Base-by-base conservation (phyloP, 1,140 invertebrate genomes). In the Macrostomum lignano region DNA sequence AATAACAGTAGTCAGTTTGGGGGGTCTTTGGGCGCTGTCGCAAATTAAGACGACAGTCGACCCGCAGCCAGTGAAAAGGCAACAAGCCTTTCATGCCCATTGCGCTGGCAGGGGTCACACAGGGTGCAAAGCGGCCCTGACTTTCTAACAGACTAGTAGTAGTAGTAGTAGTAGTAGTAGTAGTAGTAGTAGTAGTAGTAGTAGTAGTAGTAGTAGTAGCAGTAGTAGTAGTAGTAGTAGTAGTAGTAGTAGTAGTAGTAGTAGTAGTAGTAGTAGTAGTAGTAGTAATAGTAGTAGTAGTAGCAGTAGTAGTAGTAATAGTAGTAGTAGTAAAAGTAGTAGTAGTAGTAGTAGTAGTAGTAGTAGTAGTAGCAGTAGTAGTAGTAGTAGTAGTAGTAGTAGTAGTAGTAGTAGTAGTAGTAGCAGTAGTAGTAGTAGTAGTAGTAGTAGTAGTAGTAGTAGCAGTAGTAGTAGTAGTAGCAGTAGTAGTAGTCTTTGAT, bases 391-490 rank as follows among this genome's bases (percentile, higher is more conserved):
- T 24, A 24, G 23, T 24, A 24, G 23, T 24, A 24, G 31, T 19
- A 33, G 31, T 19, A 17, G 13, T 21, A 33, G 31, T 22, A 33
- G 31, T 33, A 33, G 31, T 22, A 33, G 31, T 33, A 33, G 31
- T 22, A 33, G 31, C 30, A 33, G 31, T 33, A 33, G 31, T 33
- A 33, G 31, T 22, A 33, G 31, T 33, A 33, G 31, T 22, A 33
- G 31, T 33, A 33, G 31, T 22, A 33, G 31, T 33, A 33, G 31
- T 33, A 33, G 31, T 33, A 33, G 31, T 22, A 33, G 31, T 33
- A 33, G 31, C 17, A 33, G 31, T 33, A 33, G 31, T 33, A 33
- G 31, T 33, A 33, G 31, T 33, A 33, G 11, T 11, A 14, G 31
- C 30, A 33, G n/a, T n/a, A n/a, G n/a, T n/a, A n/a, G n/a, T n/a